These are phyloP conservation scores for Acridotheres tristis DNA, from an alignment of 2,797 vertebrate species.

Conservation along the genomic window DNA sequence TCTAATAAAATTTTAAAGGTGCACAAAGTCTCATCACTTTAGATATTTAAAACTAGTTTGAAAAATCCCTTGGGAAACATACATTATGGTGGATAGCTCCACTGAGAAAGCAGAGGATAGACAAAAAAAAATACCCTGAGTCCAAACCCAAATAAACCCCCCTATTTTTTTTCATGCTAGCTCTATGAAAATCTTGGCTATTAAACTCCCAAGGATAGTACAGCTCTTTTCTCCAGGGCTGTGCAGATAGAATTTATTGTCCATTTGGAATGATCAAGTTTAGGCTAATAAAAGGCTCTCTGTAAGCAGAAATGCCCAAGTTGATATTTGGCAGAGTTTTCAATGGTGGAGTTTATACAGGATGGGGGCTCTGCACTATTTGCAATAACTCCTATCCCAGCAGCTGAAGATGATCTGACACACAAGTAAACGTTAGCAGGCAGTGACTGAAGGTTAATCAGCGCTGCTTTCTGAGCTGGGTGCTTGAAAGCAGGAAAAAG, in stretches of 20 bases:
- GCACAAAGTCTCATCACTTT: slow-evolving; percentile 44
- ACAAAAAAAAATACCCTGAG: not conserved
- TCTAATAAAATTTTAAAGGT: slow-evolving; percentile 62
- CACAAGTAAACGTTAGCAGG: slow-evolving; percentile 22
- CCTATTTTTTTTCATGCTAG: not conserved
- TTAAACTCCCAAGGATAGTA: slow-evolving; percentile 29
- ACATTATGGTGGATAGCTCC: not conserved
- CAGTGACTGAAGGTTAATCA: slow-evolving; percentile 46
- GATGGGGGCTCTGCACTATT: not conserved
- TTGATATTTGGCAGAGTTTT: slow-evolving; percentile 53
- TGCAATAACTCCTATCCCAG: slow-evolving; percentile 15
- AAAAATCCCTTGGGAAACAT: slow-evolving; percentile 17
- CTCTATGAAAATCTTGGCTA: slow-evolving; percentile 30
- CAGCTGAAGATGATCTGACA: slow-evolving; percentile 20
- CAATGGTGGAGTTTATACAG: slow-evolving; percentile 10
- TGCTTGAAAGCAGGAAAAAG: slow-evolving; percentile 23
- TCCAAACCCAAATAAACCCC: not conserved
- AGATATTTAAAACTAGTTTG: slow-evolving; percentile 55
- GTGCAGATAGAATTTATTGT: slow-evolving; percentile 62
- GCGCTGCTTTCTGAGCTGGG: not conserved
- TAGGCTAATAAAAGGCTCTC: slow-evolving; percentile 51
- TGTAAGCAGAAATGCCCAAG: slow-evolving; percentile 52
- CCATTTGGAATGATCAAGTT: slow-evolving; percentile 57
- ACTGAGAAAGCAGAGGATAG: not conserved
- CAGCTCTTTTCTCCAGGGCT: not conserved